Conservation (phyloP, 2,113 vertebrate species). For the Silurus glanis region DNA sequence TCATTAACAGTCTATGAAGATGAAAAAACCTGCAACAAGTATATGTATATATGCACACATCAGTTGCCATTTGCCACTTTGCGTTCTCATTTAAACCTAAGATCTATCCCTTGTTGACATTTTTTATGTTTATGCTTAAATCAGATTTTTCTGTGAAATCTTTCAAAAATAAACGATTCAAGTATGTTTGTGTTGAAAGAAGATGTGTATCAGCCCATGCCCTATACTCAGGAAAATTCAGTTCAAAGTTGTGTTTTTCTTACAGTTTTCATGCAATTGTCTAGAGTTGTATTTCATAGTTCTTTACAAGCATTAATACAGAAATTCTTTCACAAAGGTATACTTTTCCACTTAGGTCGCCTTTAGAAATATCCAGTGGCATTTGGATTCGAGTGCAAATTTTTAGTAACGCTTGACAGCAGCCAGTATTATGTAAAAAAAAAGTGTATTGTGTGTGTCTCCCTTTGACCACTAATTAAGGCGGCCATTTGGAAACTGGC, state of each 20-base stretch:
- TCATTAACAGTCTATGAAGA: too few species aligned
- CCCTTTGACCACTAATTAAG: constrained; percentile 64
- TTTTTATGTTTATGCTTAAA: not conserved
- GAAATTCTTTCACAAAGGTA: not conserved
- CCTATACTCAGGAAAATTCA: not conserved
- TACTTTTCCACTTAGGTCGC: constrained; percentile 1
- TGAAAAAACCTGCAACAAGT: not conserved
- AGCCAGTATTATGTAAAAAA: constrained; percentile 59
- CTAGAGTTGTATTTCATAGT: not conserved
- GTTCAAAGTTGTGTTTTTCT: not conserved
- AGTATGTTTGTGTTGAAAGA: not conserved
- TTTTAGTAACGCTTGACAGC: constrained; percentile 42
- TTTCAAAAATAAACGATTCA: not conserved
- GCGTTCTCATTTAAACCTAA: not conserved
- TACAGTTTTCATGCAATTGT: not conserved
- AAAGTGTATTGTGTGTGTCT: constrained; percentile 58
- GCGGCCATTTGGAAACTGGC: constrained; percentile 51
- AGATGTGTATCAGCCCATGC: not conserved
- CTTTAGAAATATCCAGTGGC: constrained; percentile 30
- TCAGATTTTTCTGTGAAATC: not conserved
- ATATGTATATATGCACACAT: not conserved
- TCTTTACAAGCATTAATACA: not conserved
- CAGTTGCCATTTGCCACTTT: not conserved
- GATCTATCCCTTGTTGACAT: not conserved
- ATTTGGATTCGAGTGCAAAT: constrained; percentile 26